These are phyloP conservation scores for Lasioglossum albipes DNA, from an alignment of 1,140 invertebrate species.

Conservation along the genomic window DNA sequence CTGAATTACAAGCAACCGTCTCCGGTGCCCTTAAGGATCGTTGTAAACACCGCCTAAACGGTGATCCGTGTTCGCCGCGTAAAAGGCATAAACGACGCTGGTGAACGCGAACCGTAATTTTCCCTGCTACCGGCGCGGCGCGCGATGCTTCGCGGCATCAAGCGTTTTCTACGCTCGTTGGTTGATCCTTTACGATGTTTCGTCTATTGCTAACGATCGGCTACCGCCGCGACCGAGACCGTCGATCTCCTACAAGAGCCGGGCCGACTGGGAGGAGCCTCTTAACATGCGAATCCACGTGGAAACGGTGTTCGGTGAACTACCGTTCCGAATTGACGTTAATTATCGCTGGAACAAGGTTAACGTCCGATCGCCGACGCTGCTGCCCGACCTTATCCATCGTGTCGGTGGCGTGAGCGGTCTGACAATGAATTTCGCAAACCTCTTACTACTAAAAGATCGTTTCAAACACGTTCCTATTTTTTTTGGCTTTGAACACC, in stretches of 20 bases:
- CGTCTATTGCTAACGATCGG: slow-evolving; percentile 31
- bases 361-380: not conserved
- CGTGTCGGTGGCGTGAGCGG: too few species aligned
- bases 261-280: not conserved
- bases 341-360: slow-evolving; percentile 17
- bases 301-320: not conserved
- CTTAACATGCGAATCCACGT: not conserved
- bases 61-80: slow-evolving; percentile 33
- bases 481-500: too few species aligned
- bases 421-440: too few species aligned
- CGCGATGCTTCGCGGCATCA: not conserved
- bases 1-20: slow-evolving; percentile 17
- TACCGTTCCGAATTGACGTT: not conserved
- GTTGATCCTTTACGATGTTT: slow-evolving; percentile 48
- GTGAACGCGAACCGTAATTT: slow-evolving; percentile 48
- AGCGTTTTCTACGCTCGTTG: not conserved
- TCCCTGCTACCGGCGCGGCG: slow-evolving; percentile 26
- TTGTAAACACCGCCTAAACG: slow-evolving; percentile 53
- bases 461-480: too few species aligned
- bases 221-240: not conserved
- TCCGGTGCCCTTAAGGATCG: slow-evolving; percentile 25
- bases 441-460: too few species aligned
- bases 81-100: slow-evolving; percentile 49
- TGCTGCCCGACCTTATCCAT: too few species aligned
- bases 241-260: too few species aligned